phyloP scores from a whole-genome alignment of 2,113 vertebrate genomes.

The Podiceps cristatus region DNA sequence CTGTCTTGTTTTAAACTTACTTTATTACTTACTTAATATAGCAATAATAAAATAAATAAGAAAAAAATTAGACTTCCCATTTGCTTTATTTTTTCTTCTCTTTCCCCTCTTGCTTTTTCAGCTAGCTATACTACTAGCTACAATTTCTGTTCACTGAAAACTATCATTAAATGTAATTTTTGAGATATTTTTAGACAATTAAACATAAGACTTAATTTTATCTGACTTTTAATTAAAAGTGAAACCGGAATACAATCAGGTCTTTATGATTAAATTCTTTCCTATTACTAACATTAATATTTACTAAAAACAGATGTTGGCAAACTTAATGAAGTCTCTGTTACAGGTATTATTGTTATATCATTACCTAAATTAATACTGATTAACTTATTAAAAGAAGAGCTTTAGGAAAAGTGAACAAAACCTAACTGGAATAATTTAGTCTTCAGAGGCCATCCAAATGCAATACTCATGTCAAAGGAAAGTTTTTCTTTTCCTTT shows the following conservation, averaged over 20 bases:
- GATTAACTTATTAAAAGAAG: background rate
- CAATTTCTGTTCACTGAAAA: background rate
- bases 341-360: background rate
- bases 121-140: background rate
- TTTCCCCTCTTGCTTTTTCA: fast-evolving
- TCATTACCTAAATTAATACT: background rate
- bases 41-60: background rate
- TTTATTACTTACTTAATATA: background rate
- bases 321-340: background rate
- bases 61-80: background rate
- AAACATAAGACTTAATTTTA: background rate
- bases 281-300: background rate
- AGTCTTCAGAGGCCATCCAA: background rate
- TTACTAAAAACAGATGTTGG: background rate
- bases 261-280: background rate
- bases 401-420: background rate
- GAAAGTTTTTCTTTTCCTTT: background rate
- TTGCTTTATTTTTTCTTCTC: background rate
- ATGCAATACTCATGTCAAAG: background rate
- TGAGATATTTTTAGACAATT: background rate
- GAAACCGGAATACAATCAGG: background rate
- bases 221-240: background rate
- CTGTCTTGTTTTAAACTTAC: background rate
- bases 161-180: background rate
- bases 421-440: background rate